Percentiles rank a stretch among this genome's conserved stretches.
Evolutionary conservation across 2,797 vertebrate species (phyloP).

Genomic region (Alcedo quadribrachys): DNA sequence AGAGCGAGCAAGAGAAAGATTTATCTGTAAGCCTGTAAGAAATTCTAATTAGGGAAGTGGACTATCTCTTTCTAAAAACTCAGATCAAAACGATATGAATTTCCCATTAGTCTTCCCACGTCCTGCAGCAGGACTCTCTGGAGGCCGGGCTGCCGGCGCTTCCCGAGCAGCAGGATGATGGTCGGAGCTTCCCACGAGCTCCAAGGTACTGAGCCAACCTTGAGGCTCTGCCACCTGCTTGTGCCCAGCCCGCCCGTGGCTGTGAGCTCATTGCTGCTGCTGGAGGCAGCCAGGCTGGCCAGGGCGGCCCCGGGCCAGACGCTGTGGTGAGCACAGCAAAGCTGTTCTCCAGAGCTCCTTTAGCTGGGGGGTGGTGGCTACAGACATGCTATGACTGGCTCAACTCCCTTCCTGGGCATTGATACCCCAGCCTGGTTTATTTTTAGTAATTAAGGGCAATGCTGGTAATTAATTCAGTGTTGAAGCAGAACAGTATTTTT

Average conservation of each 20-base stretch:
- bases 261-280: fast-evolving
- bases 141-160: not conserved
- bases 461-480: not conserved
- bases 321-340: fast-evolving
- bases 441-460: not conserved
- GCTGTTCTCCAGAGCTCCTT: not conserved
- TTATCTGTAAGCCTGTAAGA: not conserved
- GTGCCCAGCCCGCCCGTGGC: not conserved
- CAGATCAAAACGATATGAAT: constrained; percentile 38
- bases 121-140: not conserved
- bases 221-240: not conserved
- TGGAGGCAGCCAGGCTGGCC: not conserved
- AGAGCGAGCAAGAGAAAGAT: not conserved
- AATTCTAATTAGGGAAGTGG: not conserved
- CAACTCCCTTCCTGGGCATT: not conserved
- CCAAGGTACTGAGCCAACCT: not conserved
- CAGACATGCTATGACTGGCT: fast-evolving
- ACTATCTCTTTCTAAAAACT: constrained; percentile 22
- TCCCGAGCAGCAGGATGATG: not conserved
- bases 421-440: not conserved
- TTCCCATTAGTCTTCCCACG: constrained; percentile 46
- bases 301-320: not conserved
- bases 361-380: fast-evolving
- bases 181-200: not conserved
- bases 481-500: not conserved